Evolutionary conservation across 2,797 vertebrate genomes (phyloP).

Genomic region (Melanogrammus aeglefinus): DNA sequence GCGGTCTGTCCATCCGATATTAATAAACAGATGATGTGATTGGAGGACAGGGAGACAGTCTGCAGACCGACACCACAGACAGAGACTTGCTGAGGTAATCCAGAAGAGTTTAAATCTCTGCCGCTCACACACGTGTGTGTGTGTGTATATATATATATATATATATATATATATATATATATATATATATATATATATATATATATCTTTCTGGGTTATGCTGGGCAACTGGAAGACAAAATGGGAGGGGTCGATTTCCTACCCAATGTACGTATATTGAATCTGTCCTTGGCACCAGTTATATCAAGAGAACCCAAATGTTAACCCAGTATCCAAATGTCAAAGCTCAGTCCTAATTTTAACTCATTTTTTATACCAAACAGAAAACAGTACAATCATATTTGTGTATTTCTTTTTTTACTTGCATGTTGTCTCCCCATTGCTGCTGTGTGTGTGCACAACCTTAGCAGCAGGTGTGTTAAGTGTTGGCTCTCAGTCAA

Average conservation of each 20-base stretch:
- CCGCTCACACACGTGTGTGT: constrained; percentile 69
- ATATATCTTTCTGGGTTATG: constrained; percentile 65
- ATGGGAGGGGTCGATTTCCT: constrained; percentile 32
- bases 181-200: constrained; percentile 28
- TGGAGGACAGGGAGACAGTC: constrained; percentile 60
- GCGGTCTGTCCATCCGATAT: constrained; percentile 44
- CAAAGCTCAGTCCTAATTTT: too few species aligned
- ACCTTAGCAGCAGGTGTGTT: background rate
- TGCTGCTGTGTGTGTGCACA: background rate
- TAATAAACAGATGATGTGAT: constrained; percentile 63
- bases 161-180: constrained; percentile 36
- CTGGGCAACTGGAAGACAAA: constrained; percentile 49
- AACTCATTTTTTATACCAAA: too few species aligned
- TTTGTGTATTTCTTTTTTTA: background rate
- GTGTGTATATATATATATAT: too few species aligned
- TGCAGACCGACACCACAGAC: constrained; percentile 67
- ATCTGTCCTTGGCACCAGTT: constrained; percentile 20
- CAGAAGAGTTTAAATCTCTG: constrained; percentile 73
- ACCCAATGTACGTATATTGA: constrained; percentile 40
- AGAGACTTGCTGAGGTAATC: constrained; percentile 75
- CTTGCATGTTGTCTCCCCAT: background rate
- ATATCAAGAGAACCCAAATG: constrained; percentile 27
- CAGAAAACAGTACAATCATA: background rate
- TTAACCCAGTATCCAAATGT: constrained; percentile 7
- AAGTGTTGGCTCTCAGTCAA: background rate